Conservation (phyloP, 64 coral and sea anemone species). For the Pachyseris speciosa region DNA sequence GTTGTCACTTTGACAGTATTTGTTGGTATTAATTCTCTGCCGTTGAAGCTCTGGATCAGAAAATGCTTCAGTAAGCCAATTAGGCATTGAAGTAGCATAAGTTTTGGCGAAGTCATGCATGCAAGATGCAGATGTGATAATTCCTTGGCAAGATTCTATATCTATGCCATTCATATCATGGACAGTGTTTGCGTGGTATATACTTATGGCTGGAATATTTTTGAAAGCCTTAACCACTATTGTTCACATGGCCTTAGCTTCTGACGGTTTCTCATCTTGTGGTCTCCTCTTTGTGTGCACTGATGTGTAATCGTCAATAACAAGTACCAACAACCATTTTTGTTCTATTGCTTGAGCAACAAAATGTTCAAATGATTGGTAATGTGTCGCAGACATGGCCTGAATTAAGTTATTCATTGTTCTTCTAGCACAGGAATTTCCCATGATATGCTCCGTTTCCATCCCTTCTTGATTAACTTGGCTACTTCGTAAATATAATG, state of each 20-base stretch:
- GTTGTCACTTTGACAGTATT: conserved; percentile 58
- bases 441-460: no score
- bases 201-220: neutral
- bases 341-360: conserved; percentile 48
- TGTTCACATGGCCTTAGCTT: conserved; percentile 41
- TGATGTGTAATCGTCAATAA: conserved; percentile 67
- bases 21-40: conserved; percentile 45
- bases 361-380: conserved; percentile 10
- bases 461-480: no score
- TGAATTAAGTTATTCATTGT: neutral
- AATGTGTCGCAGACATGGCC: neutral
- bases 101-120: conserved; percentile 40
- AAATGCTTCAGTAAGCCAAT: conserved; percentile 60
- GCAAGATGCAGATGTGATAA: neutral
- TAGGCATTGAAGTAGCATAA: conserved; percentile 65
- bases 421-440: no score
- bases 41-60: conserved; percentile 61
- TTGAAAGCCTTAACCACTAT: conserved; percentile 62
- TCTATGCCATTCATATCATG: conserved; percentile 16
- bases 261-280: neutral
- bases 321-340: conserved; percentile 46
- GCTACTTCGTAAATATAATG: no score
- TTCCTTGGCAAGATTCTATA: neutral
- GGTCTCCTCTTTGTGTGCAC: conserved; percentile 49
- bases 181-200: neutral